Evolutionary conservation across 2,888 invertebrate genomes (phyloP), one percentile per base, ranked within the genome.

Genomic region (Bimastos eiseni): DNA sequence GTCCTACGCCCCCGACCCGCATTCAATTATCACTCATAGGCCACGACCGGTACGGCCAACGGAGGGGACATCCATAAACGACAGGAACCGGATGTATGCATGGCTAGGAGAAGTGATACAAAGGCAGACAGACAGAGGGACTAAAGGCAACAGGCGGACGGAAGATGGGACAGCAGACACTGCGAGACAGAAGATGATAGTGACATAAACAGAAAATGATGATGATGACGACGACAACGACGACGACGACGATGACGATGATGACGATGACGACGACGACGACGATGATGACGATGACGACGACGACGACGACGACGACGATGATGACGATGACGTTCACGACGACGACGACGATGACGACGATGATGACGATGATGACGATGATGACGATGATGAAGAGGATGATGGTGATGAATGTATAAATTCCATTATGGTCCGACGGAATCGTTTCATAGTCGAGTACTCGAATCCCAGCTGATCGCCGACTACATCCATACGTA

Each of bases 401-500:
- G n/a, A 11, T n/a, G 70, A 70, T n/a, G 70, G n/a, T 70, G 70
- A 70, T 70, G n/a, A n/a, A 70, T 3, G 70, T n/a, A 70, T 70
- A 11, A 6, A 11, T 11, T 70, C 30, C n/a, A 70, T n/a, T 8
- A n/a, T 70, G n/a, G 70, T 70, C 1, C 11, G n/a, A 70, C 70
- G n/a, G 8, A 70, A 30, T 70, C 70, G 70, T 70, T 70, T 70
- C n/a, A 5, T n/a, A 70, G 0, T 70, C 70, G n/a, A 70, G 70
- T 70, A 70, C 70, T 70, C 70, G 70, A 70, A 11, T n/a, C 70
- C n/a, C 70, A n/a, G 1, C 30, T 70, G n/a, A 70, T 70, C 70
- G 30, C n/a, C 70, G 70, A 70, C 70, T 70, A 70, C 70, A n/a
- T 70, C 70, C 70, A n/a, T 70, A n/a, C 70, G n/a, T 70, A n/a